These are phyloP conservation scores for Caenorhabditis japonica DNA, from an alignment of 2,888 invertebrate species.

Conservation along the genomic window DNA sequence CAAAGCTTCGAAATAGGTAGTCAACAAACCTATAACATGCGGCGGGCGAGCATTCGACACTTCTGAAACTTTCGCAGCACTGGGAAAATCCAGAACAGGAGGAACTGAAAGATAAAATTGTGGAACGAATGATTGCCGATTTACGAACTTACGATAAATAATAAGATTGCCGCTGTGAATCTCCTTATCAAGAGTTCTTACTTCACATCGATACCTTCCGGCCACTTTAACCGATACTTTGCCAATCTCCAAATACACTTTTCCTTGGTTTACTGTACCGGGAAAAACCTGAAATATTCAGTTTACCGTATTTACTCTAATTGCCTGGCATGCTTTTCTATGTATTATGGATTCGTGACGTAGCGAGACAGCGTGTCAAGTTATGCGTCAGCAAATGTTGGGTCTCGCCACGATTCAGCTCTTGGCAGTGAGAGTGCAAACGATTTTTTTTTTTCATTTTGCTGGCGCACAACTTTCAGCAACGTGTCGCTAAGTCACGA, in stretches of 20 bases:
- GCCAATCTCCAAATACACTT: slow-evolving; percentile 54
- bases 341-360: slow-evolving; percentile 5
- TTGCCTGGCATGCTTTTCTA: too few relatives aligned
- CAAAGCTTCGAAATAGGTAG: neutral
- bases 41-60: slow-evolving; percentile 36
- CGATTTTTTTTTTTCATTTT: too few relatives aligned
- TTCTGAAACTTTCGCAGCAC: slow-evolving; percentile 34
- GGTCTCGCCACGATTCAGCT: too few relatives aligned
- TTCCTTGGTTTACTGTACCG: slow-evolving; percentile 46
- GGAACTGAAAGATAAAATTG: slow-evolving; percentile 43
- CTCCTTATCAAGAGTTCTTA: slow-evolving; percentile 56
- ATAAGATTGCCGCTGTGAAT: slow-evolving; percentile 57
- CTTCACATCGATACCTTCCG: slow-evolving; percentile 62
- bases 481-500: too few relatives aligned
- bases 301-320: too few relatives aligned
- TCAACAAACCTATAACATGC: slow-evolving; percentile 40
- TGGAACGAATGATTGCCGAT: too few relatives aligned
- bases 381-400: too few relatives aligned
- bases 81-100: slow-evolving; percentile 56
- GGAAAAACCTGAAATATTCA: slow-evolving; percentile 53
- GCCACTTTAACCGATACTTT: slow-evolving; percentile 51
- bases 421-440: too few relatives aligned
- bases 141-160: slow-evolving; percentile 60
- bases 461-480: too few relatives aligned
- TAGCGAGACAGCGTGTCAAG: too few relatives aligned